These are phyloP conservation scores for Atlantisia rogersi DNA, from an alignment of 2,113 vertebrate species.

Conservation along the genomic window DNA sequence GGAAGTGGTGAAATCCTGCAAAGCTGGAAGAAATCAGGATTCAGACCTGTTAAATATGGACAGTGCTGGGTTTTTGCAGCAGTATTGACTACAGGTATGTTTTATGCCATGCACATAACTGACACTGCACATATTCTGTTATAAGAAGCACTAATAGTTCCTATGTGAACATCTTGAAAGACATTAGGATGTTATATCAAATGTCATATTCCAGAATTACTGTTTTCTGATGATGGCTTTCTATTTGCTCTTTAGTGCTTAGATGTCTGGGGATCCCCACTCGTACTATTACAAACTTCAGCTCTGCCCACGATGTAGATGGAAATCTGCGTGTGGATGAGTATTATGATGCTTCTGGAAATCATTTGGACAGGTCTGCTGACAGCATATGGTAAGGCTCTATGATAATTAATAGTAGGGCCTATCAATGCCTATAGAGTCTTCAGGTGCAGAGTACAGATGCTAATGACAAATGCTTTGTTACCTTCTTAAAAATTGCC, in stretches of 20 bases:
- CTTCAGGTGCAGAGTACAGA: not conserved
- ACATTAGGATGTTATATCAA: not conserved
- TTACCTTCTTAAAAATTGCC: not conserved
- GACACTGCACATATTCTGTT: not conserved
- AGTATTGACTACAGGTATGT: conserved; percentile 78
- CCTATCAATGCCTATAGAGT: not conserved
- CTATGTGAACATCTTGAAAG: not conserved
- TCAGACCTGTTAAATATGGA: conserved; percentile 74
- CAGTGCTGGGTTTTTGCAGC: conserved; percentile 86
- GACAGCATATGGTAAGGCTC: conserved; percentile 78
- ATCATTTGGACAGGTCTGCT: conserved; percentile 55
- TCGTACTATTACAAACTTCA: conserved; percentile 81
- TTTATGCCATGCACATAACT: not conserved
- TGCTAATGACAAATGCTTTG: not conserved
- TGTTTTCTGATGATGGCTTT: not conserved
- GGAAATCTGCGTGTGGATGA: conserved; percentile 77
- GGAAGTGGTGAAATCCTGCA: conserved; percentile 79
- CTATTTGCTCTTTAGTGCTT: conserved; percentile 47
- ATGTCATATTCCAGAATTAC: not conserved
- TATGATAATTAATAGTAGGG: not conserved
- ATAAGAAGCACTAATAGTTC: not conserved
- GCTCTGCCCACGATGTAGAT: conserved; percentile 80
- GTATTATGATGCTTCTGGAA: conserved; percentile 70
- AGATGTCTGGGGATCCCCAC: conserved; percentile 78
- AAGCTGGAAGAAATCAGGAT: conserved; percentile 73